Conservation (phyloP, 30 jellyfish, hydroid and myxozoan genomes). For the Sanderia malayensis region DNA sequence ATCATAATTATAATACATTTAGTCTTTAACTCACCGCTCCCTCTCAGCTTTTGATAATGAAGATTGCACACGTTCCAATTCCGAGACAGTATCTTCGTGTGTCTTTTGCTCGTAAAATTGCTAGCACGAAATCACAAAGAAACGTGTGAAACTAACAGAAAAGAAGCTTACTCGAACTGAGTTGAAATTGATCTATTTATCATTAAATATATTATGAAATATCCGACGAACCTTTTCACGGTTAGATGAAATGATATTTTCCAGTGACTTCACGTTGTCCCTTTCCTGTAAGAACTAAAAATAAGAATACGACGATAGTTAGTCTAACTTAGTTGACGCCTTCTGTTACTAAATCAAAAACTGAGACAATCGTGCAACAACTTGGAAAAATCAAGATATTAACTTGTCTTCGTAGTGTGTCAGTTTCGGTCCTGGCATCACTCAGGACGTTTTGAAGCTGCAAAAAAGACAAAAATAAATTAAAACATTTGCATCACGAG, state of each 20-base stretch:
- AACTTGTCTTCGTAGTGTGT: conserved; percentile 42
- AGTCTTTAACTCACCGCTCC: conserved; percentile 84
- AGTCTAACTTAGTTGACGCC: too few species aligned
- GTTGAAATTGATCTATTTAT: too few species aligned
- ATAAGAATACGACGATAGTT: too few species aligned
- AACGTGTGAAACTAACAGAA: too few species aligned
- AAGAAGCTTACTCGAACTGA: too few species aligned
- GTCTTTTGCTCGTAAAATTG: conserved; percentile 81
- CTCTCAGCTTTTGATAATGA: conserved; percentile 62
- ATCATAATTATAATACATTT: too few species aligned
- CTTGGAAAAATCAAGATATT: too few species aligned
- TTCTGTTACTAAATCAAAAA: too few species aligned
- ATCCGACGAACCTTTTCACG: conserved; percentile 73
- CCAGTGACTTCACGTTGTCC: conserved; percentile 69
- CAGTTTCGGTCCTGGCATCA: conserved; percentile 36
- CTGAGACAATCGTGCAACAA: too few species aligned
- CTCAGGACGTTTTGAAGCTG: conserved; percentile 24
- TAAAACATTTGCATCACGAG: too few species aligned
- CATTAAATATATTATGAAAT: too few species aligned
- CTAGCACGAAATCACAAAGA: conserved; percentile 18
- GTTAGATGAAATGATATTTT: conserved; percentile 73
- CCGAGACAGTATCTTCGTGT: conserved; percentile 74
- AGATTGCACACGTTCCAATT: conserved; percentile 58
- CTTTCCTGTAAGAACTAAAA: conserved; percentile 75
- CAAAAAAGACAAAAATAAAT: conserved; percentile 3